Evolutionary conservation across 2,113 vertebrate genomes (phyloP).

Genomic region (Callaeas wilsoni): DNA sequence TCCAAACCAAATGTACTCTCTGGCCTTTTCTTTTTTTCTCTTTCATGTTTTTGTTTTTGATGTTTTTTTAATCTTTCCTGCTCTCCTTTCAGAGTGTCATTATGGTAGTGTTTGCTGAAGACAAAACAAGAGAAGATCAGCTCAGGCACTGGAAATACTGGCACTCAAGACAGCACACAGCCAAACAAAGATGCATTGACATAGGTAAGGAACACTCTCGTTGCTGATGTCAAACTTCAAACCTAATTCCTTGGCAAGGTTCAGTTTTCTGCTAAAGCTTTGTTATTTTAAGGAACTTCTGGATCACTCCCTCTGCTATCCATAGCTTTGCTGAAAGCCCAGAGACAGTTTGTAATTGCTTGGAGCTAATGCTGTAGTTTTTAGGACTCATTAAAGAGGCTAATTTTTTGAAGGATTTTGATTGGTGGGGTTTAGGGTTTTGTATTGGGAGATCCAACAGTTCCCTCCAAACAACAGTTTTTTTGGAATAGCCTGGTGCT

Average conservation of each 20-base stretch:
- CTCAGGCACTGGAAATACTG: constrained; percentile 98
- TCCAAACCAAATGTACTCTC: neutral
- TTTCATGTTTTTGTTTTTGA: neutral
- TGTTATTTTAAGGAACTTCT: constrained; percentile 11
- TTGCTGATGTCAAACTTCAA: neutral
- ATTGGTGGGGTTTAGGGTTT: neutral
- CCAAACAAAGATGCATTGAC: constrained; percentile 97
- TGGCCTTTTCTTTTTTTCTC: neutral
- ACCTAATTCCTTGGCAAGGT: constrained; percentile 48
- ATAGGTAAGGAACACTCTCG: constrained; percentile 79
- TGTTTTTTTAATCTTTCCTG: neutral
- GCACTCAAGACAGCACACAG: constrained; percentile 97
- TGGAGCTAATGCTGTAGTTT: neutral
- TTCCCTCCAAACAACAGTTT: neutral
- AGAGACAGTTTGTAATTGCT: neutral
- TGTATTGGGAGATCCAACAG: neutral
- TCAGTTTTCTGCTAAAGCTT: constrained; percentile 27
- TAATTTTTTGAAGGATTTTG: neutral
- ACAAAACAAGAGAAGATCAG: constrained; percentile 97
- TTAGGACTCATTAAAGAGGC: neutral
- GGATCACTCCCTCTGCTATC: neutral
- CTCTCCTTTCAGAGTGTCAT: constrained; percentile 85
- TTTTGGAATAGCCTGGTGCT: neutral
- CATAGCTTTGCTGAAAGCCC: neutral
- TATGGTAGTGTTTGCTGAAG: constrained; percentile 98